These are phyloP conservation scores for Thera britannica DNA, from an alignment of 2,888 invertebrate genomes.

Conservation along the genomic window DNA sequence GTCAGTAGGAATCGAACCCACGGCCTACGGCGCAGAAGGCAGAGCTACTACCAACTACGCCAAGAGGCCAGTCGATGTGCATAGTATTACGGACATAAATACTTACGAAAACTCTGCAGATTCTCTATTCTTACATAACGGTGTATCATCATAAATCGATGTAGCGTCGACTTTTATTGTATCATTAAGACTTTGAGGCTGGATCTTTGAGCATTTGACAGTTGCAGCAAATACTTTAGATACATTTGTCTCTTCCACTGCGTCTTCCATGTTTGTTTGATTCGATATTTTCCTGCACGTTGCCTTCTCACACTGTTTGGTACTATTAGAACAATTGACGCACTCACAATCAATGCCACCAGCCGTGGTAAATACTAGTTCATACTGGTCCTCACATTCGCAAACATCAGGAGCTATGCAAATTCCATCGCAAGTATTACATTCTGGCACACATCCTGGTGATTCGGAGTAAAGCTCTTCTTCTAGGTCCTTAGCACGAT, in stretches of 20 bases:
- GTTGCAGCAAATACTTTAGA: neutral
- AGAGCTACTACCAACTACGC: no score
- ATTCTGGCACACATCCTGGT: constrained; percentile 19
- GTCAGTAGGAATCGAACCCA: no score
- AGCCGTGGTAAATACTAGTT: constrained; percentile 13
- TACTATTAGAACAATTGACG: constrained; percentile 18
- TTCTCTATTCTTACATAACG: neutral
- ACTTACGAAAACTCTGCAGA: constrained; percentile 12
- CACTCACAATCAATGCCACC: constrained; percentile 28
- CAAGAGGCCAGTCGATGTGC: no score
- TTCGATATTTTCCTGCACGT: constrained; percentile 1
- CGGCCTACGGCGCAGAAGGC: no score
- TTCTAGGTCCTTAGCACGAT: constrained; percentile 8
- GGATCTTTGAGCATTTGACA: neutral
- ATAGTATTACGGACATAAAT: neutral
- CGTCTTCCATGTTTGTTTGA: neutral
- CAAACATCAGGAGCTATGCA: constrained; percentile 22
- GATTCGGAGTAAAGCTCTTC: constrained; percentile 2
- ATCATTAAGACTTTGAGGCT: constrained; percentile 1
- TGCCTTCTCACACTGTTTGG: constrained; percentile 14
- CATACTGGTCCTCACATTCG: constrained; percentile 21
- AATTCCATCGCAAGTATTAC: constrained; percentile 27
- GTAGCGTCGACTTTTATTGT: neutral
- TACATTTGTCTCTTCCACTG: neutral
- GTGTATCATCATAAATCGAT: constrained; percentile 4